Base-by-base conservation (phyloP, 2,113 vertebrate genomes). In the Esox niger region DNA sequence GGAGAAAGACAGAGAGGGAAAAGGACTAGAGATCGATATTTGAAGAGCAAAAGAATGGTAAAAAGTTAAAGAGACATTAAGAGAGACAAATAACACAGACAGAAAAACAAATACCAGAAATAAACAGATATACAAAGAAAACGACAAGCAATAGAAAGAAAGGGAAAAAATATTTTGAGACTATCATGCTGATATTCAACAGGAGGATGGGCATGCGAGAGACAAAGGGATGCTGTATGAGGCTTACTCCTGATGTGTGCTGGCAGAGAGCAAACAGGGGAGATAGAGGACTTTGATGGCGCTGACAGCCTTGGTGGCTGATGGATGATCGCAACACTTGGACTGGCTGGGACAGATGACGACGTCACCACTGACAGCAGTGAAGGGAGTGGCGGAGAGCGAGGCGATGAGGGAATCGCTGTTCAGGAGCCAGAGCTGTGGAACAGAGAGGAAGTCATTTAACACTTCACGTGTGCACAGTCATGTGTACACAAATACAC, bases 351-450 rank as follows among this genome's bases (percentile, higher is more conserved):
- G 77, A 7, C 85, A 73, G 21, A 85, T 66, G 65, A 88, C 89
- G 71, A 66, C 75, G 62, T 70, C 67, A 4, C 32, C 59, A 31
- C 64, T 70, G 6, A 74, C 79, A 9, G 70, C 66, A 77, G 61
- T 85, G 23, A 77, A 57, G 10, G 13, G 25, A 25, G 25, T 26
- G n/a, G 10, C 15, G 10, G 59, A 81, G 66, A 91, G 88, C 6
- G 93, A 94, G 56, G 93, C 90, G 59, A 94, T 82, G 82, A 99
- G 77, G 23, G 95, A 94, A 83, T 98, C 96, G 47, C 88, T 92
- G 90, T 99, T 99, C 88, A 99, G 88, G 78, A 98, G 87, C 96
- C 97, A 99, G 23, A 98, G 77, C 97, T 99, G 80, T 52, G 76
- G 76, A 86, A 66, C 65, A 85, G 57, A 79, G 17, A 79, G 17